Evolutionary conservation across 1,140 invertebrate species (phyloP), one percentile per base, ranked within the genome.

Genomic region (Papilio polytes): DNA sequence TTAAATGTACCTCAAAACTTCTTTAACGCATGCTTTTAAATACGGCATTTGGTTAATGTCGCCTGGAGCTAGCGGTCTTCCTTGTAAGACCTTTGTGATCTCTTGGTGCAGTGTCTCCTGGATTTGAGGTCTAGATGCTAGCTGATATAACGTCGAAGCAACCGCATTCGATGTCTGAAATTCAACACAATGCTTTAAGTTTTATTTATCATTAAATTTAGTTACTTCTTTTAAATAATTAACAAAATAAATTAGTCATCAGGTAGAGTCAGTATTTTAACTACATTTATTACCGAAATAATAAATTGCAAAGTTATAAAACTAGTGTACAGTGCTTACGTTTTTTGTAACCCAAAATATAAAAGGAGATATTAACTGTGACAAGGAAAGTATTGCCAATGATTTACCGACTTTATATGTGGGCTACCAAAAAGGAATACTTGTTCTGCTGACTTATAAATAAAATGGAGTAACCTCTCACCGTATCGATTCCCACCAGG

Each of bases 21-120:
- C 98, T 90, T 98, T 98, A 2, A 99, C 96, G 87, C 98, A 98
- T 0, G 98, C 98, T 91, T 98, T 98, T 44, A 99, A 93, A 86
- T 98, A 99, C 2, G 96, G 96, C 92, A 98, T 96, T 80, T 97
- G 96, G 59, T 97, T 97, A 15, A 98, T 91, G 74, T 96, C 96
- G 18, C 96, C 94, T 12, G 96, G 95, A 81, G 96, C 97, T 70
- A 98, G 91, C 22, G 95, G 89, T 15, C 94, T 90, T 53, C 96
- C 94, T 66, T 91, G 84, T 72, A 92, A 81, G 4, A 97, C 94
- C 26, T 88, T 89, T 48, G 87, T 88, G 4, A 98, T 92, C 94
- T 99, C 98, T 80, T 97, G 87, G 81, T 96, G 96, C 0, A 98
- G 93, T 80, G 96, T 96, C 80, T 97, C 95, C 89, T 99, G 98